Conservation (phyloP, 1,140 invertebrate species). For the Colletes latitarsis region DNA sequence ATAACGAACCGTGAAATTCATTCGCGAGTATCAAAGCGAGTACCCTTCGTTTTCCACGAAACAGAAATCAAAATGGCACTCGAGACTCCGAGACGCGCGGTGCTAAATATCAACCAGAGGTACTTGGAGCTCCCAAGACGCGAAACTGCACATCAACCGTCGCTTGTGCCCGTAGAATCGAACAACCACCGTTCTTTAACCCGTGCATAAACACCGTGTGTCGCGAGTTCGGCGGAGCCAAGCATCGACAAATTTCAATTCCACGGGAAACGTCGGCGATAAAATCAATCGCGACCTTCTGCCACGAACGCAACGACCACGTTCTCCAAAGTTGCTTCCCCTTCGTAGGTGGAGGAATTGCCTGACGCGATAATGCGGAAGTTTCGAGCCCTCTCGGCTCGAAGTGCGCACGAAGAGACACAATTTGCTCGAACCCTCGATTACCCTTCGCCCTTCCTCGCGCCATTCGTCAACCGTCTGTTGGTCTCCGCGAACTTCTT, state of each 20-base stretch:
- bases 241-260: slow-evolving; percentile 10
- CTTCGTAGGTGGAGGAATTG: no score
- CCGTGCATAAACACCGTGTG: background rate
- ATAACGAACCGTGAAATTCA: no score
- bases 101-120: slow-evolving; percentile 13
- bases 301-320: background rate
- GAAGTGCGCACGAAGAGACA: background rate
- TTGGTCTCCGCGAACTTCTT: slow-evolving; percentile 20
- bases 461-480: background rate
- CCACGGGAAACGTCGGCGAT: background rate
- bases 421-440: background rate
- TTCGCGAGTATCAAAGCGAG: background rate
- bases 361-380: slow-evolving; percentile 20
- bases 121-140: background rate
- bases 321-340: background rate
- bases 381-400: slow-evolving; percentile 3
- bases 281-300: slow-evolving; percentile 17
- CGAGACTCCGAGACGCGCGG: background rate
- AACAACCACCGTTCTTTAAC: background rate
- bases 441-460: background rate
- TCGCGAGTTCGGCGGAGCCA: background rate
- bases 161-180: background rate
- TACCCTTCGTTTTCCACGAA: no score
- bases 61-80: background rate
- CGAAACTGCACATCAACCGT: background rate